These are phyloP conservation scores for Arctia plantaginis DNA, from an alignment of 2,888 invertebrate species.

Conservation along the genomic window DNA sequence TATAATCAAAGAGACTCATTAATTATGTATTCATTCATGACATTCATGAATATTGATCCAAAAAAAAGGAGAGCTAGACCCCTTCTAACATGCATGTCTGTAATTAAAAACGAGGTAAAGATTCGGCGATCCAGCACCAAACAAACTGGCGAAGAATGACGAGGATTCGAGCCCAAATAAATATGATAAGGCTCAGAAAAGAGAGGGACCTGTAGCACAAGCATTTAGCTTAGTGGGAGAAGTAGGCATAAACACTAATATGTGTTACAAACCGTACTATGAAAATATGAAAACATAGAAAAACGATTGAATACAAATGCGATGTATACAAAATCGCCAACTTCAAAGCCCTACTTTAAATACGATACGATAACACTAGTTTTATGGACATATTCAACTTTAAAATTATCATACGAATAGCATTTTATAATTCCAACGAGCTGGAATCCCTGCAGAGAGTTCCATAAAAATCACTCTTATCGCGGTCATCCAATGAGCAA, in stretches of 20 bases:
- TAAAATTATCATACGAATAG: conserved; percentile 2
- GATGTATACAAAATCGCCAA: not conserved
- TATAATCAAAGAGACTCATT: too few species aligned
- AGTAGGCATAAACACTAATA: not conserved
- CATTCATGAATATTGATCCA: too few species aligned
- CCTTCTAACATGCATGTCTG: too few species aligned
- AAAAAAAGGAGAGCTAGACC: too few species aligned
- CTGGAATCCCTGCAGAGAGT: conserved; percentile 2
- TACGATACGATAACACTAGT: conserved; percentile 23
- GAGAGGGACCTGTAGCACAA: not conserved
- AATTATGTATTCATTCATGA: too few species aligned
- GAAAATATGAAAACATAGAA: not conserved
- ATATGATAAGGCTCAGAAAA: too few species aligned
- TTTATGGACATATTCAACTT: conserved; percentile 7
- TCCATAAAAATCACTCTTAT: conserved; percentile 14
- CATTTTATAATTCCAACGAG: conserved; percentile 2
- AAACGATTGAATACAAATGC: not conserved
- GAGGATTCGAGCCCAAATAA: too few species aligned
- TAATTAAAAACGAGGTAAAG: too few species aligned
- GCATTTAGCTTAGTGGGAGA: not conserved
- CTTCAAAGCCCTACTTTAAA: conserved; percentile 1
- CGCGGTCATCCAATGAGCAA: conserved; percentile 19
- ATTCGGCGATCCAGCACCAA: too few species aligned
- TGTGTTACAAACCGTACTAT: not conserved
- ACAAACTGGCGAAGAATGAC: too few species aligned